These are phyloP conservation scores for Drosophila lowei DNA, from an alignment of 1,140 invertebrate genomes.

Conservation along the genomic window DNA sequence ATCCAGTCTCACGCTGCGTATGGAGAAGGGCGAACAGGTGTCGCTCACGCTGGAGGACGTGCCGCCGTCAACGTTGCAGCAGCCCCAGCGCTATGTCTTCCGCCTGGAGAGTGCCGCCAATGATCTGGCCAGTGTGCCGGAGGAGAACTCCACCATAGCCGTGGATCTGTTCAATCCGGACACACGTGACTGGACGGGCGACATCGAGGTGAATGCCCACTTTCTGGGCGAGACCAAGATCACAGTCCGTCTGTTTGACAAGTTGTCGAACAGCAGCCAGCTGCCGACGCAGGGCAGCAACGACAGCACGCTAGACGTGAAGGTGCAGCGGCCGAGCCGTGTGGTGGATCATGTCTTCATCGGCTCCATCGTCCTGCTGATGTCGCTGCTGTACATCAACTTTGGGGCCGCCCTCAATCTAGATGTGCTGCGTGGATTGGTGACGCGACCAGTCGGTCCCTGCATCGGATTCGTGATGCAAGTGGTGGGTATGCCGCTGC, in stretches of 20 bases:
- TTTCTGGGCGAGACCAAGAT: slow-evolving; percentile 66
- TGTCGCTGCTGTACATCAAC: slow-evolving; percentile 94
- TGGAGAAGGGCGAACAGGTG: slow-evolving; percentile 37
- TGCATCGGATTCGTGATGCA: slow-evolving; percentile 92
- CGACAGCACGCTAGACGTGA: slow-evolving; percentile 81
- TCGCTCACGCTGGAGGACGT: slow-evolving; percentile 31
- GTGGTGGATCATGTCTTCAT: slow-evolving; percentile 91
- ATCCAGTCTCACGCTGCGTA: slow-evolving; percentile 26
- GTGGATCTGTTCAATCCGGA: slow-evolving; percentile 17
- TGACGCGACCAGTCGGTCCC: slow-evolving; percentile 91
- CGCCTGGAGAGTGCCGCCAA: slow-evolving; percentile 39
- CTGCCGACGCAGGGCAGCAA: slow-evolving; percentile 35
- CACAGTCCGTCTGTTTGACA: slow-evolving; percentile 51
- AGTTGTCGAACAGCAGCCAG: slow-evolving; percentile 20
- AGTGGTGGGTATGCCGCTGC: slow-evolving; percentile 95
- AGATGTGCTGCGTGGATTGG: slow-evolving; percentile 87
- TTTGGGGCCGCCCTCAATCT: slow-evolving; percentile 96
- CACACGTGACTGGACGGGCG: slow-evolving; percentile 53
- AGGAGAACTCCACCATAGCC: slow-evolving; percentile 44
- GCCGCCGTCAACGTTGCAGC: slow-evolving; percentile 3
- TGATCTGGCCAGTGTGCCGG: slow-evolving; percentile 52
- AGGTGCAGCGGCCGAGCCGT: slow-evolving; percentile 86
- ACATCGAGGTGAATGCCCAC: slow-evolving; percentile 38
- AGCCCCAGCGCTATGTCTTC: slow-evolving; percentile 53
- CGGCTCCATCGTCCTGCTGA: slow-evolving; percentile 89